Conservation (phyloP, 1,140 invertebrate species). For the Trichoplusia ni region DNA sequence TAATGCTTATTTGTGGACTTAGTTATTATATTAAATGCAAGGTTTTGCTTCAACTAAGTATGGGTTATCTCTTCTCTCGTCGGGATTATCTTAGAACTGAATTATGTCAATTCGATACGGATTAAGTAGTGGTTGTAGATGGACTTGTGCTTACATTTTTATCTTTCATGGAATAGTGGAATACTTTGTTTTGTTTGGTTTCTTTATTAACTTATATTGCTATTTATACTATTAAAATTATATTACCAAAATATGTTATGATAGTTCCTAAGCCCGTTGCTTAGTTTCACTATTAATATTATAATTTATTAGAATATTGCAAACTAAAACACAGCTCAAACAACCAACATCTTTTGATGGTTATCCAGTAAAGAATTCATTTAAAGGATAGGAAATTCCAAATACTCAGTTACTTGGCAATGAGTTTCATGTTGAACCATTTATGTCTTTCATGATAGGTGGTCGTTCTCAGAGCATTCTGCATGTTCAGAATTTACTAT, state of each 20-base stretch:
- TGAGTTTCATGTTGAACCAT: conserved; percentile 2
- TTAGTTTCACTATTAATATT: too few relatives aligned
- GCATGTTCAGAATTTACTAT: conserved; percentile 12
- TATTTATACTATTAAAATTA: too few relatives aligned
- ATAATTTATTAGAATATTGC: too few relatives aligned
- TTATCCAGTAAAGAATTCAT: too few relatives aligned
- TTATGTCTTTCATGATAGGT: conserved; percentile 13
- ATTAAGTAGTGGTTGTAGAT: background rate
- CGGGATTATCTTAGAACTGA: background rate
- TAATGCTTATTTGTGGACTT: background rate
- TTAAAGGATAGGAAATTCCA: background rate
- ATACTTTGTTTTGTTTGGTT: background rate
- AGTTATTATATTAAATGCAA: background rate
- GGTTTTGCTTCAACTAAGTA: background rate
- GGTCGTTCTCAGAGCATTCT: conserved; percentile 24
- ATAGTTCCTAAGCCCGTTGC: too few relatives aligned
- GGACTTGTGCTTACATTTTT: background rate
- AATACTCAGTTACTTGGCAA: background rate
- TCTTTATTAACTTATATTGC: too few relatives aligned
- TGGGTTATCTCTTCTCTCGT: background rate
- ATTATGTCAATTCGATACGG: conserved; percentile 4
- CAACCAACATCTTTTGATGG: too few relatives aligned
- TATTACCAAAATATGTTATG: too few relatives aligned
- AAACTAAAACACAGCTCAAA: too few relatives aligned
- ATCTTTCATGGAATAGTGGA: background rate